These are phyloP conservation scores for Neostethus bicornis DNA, from an alignment of 2,797 vertebrate genomes.

Conservation along the genomic window DNA sequence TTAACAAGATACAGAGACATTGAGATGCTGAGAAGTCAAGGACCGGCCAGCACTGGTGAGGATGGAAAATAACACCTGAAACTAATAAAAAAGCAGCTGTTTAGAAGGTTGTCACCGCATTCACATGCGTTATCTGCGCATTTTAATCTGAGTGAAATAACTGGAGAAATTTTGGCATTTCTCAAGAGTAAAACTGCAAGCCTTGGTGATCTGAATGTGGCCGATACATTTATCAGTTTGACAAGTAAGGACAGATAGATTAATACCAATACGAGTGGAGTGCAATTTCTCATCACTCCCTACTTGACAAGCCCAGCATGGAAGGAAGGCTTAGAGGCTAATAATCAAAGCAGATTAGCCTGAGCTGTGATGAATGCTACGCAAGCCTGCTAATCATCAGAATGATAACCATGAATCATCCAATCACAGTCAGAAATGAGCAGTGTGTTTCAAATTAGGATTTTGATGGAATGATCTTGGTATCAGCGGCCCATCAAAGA, in stretches of 20 bases:
- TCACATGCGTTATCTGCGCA: conserved; percentile 27
- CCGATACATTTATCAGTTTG: conserved; percentile 65
- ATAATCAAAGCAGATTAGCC: conserved; percentile 78
- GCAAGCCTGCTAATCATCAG: conserved; percentile 64
- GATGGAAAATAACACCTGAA: conserved; percentile 37
- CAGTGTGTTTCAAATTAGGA: conserved; percentile 54
- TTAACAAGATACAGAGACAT: neutral
- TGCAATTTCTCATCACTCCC: conserved; percentile 64
- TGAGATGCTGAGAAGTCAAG: neutral
- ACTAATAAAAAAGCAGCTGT: conserved; percentile 21
- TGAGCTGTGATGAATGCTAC: conserved; percentile 61
- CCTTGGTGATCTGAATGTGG: conserved; percentile 24
- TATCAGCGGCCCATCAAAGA: conserved; percentile 50
- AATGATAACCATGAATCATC: conserved; percentile 74
- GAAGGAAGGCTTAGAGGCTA: conserved; percentile 73
- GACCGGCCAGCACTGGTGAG: conserved; percentile 11
- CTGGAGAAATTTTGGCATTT: conserved; percentile 24
- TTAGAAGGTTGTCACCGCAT: conserved; percentile 19
- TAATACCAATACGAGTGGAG: conserved; percentile 64
- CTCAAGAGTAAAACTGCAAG: conserved; percentile 16
- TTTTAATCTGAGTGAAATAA: conserved; percentile 14
- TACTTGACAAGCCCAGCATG: conserved; percentile 61
- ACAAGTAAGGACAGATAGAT: conserved; percentile 68
- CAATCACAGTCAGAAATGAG: conserved; percentile 61
- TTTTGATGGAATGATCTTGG: conserved; percentile 58